Conservation (phyloP, 2,888 invertebrate genomes). For the Apamea sordens region DNA sequence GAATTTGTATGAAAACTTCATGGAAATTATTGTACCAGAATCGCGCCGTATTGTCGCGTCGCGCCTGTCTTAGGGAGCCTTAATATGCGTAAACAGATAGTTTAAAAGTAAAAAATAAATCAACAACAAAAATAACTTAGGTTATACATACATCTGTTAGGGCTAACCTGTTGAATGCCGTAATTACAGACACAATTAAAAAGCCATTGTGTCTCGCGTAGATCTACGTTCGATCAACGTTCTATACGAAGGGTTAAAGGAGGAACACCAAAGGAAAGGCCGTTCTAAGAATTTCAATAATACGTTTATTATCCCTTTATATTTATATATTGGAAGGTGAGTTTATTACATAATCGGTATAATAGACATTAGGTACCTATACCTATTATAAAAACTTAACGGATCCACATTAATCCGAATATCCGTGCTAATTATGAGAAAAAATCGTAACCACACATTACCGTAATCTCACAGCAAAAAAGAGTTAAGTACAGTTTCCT, state of each 20-base stretch:
- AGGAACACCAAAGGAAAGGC: no score
- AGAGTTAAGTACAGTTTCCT: slow-evolving; percentile 12
- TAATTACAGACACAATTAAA: no score
- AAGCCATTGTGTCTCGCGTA: no score
- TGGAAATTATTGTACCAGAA: background rate
- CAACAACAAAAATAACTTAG: background rate
- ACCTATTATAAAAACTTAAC: slow-evolving; percentile 1
- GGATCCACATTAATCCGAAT: background rate
- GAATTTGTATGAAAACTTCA: background rate
- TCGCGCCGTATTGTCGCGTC: background rate
- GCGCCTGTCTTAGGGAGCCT: background rate
- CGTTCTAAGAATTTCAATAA: no score
- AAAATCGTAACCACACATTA: slow-evolving; percentile 5
- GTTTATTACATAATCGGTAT: background rate
- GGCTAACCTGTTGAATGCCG: no score
- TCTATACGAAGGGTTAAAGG: no score
- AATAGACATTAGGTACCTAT: no score
- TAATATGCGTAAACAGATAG: background rate
- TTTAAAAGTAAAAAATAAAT: background rate
- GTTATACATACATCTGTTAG: no score
- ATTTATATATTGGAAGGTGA: no score
- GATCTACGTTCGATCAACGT: no score
- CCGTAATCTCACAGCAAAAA: slow-evolving; percentile 21
- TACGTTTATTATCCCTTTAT: no score
- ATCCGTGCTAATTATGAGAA: slow-evolving; percentile 8